phyloP scores from a whole-genome alignment of 2,888 invertebrate species.

The Lamproptera curius region DNA sequence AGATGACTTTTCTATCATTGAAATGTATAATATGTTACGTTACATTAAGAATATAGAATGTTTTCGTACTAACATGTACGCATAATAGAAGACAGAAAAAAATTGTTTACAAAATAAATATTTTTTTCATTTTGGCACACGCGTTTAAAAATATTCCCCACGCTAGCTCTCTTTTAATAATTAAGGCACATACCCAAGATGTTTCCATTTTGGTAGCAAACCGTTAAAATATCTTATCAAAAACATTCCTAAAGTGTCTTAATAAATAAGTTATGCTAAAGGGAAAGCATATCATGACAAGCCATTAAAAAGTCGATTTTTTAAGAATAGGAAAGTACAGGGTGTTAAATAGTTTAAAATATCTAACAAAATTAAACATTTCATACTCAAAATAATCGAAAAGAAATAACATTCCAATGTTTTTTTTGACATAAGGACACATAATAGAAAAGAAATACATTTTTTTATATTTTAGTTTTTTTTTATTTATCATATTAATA shows the following conservation, averaged over 20 bases:
- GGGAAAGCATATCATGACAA: too few relatives aligned
- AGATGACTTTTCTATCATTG: constrained; percentile 5
- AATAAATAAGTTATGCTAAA: too few relatives aligned
- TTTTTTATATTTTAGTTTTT: too few relatives aligned
- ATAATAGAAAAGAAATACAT: neutral
- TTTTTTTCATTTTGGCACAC: constrained; percentile 50
- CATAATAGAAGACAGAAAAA: constrained; percentile 7
- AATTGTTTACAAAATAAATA: constrained; percentile 21
- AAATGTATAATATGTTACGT: neutral
- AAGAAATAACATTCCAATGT: too few relatives aligned
- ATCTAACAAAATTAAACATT: too few relatives aligned
- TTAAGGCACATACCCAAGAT: constrained; percentile 61
- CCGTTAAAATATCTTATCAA: neutral
- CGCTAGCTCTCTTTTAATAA: constrained; percentile 27
- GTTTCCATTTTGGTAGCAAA: neutral
- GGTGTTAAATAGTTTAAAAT: too few relatives aligned
- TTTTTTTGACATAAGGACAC: too few relatives aligned
- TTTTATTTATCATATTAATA: too few relatives aligned
- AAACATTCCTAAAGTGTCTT: neutral
- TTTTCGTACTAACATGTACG: constrained; percentile 2
- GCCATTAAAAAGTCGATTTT: too few relatives aligned
- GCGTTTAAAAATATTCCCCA: constrained; percentile 26
- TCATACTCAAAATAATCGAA: too few relatives aligned
- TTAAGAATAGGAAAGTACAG: too few relatives aligned
- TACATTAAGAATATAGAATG: constrained; percentile 13